Base-by-base conservation (phyloP, 2,113 vertebrate genomes). In the Poeciliopsis turrubarensis region DNA sequence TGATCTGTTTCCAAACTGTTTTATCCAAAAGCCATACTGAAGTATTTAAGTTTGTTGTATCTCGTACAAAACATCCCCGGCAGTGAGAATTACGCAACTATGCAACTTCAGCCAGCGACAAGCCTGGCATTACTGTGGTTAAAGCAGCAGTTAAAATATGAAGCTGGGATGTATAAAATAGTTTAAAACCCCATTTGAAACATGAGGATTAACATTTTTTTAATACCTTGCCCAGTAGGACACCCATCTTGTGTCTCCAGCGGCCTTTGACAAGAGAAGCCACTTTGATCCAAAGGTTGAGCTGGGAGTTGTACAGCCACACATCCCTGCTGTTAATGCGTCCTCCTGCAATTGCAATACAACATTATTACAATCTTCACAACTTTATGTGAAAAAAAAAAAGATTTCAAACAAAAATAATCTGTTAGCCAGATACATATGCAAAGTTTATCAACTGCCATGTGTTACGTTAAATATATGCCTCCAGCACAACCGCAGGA, bases 221-320 rank as follows among this genome's bases (percentile, higher is more conserved):
- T 95, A 12, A 37, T 94, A 99, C 98, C 95, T 99, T 99, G 77
- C 98, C 98, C 84, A 99, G 96, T 25, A 99, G 95, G 66, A 99
- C 97, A 30, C 96, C 95, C 98, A 99, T 99, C 94, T 99, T 99
- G 91, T 99, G 98, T 85, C 98, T 96, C 97, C 98, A 99, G 86
- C 98, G 95, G 73, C 98, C 98, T 94, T 98, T 99, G 94, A 97
- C 98, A 61, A 99, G 94, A 81, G 96, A 97, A 60, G 98, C 98
- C 86, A 99, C 98, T 95, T 96, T 94, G 93, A 99, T 98, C 98
- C 98, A 99, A 84, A 99, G 95, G 87, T 99, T 99, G 83, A 99
- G 96, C 86, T 99, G 97, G 26, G 97, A 99, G 92, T 99, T 99
- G 86, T 99, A 99, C 95, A 99, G 97, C 98, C 98, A 99, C 73